Evolutionary conservation across 2,797 vertebrate species (phyloP), one percentile per base, ranked within the genome.

Genomic region (Oreochromis grahami): DNA sequence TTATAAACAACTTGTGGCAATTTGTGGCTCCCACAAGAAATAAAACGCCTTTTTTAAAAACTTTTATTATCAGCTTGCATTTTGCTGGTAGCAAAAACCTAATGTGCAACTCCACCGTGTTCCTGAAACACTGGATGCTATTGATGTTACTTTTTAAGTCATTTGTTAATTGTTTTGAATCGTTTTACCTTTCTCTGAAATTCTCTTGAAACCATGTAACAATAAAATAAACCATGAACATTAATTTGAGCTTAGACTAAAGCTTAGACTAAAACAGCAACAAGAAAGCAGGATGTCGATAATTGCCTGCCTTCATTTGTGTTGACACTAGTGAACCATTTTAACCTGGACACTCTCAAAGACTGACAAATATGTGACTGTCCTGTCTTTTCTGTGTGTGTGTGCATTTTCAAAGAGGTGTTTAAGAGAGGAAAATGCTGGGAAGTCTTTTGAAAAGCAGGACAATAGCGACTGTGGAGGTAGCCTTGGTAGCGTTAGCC

Each of bases 401-500:
- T 70, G 12, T 63, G 80, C 36, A 15, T 77, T 85, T 85, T 68
- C 21, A 85, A 87, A 86, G 34, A 77, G 76, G 45, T 48, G 48
- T 87, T 84, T 58, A 80, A 63, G 56, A 90, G 77, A 60, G 36
- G 52, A 83, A 78, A 81, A 85, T 86, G 38, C 74, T 79, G 56
- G 79, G 38, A 86, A 90, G 78, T 76, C 87, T 88, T 88, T 90
- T 80, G 84, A 72, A 77, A 82, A 80, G 32, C 78, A 58, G 83
- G 81, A 91, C 86, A 92, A 93, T 88, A 63, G 86, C 63, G 83
- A 74, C 82, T 77, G 26, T 19, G 56, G 36, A 41, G 12, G 70
- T 81, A 92, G 90, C 94, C 93, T 95, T 93, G 91, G 93, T 91
- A 74, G 79, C 45, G 29, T 84, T 79, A 92, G 91, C 91, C 92